These are phyloP conservation scores for Heliconius ismenius DNA, from an alignment of 2,888 invertebrate genomes.

Conservation along the genomic window DNA sequence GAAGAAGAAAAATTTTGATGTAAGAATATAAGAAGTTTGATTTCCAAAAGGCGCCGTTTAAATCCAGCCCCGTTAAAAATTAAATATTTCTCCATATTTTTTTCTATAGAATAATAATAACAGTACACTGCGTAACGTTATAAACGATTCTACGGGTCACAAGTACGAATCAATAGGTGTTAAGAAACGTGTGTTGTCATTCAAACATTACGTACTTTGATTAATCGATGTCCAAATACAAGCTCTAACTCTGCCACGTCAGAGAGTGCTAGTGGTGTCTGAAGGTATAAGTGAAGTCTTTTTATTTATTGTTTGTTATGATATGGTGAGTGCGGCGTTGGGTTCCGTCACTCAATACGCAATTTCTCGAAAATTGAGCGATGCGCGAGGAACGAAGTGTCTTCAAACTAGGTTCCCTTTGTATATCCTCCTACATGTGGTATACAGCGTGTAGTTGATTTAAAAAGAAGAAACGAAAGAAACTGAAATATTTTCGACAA, in stretches of 20 bases:
- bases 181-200: conserved; percentile 1
- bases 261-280: neutral
- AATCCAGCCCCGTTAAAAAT: neutral
- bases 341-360: too few relatives aligned
- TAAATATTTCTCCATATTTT: neutral
- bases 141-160: conserved; percentile 27
- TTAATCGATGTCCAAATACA: conserved; percentile 4
- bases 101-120: neutral
- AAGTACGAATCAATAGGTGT: conserved; percentile 25
- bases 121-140: conserved; percentile 19
- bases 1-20: too few relatives aligned
- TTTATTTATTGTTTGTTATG: too few relatives aligned
- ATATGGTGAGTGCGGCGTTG: too few relatives aligned
- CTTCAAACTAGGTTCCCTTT: too few relatives aligned
- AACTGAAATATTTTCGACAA: too few relatives aligned
- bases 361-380: too few relatives aligned
- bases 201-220: neutral
- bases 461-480: too few relatives aligned
- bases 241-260: neutral
- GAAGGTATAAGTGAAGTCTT: neutral
- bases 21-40: too few relatives aligned
- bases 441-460: too few relatives aligned
- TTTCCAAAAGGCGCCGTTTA: neutral
- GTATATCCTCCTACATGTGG: too few relatives aligned
- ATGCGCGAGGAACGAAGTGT: too few relatives aligned